Base-by-base conservation (phyloP, 2,888 invertebrate genomes). In the Machimus atricapillus region DNA sequence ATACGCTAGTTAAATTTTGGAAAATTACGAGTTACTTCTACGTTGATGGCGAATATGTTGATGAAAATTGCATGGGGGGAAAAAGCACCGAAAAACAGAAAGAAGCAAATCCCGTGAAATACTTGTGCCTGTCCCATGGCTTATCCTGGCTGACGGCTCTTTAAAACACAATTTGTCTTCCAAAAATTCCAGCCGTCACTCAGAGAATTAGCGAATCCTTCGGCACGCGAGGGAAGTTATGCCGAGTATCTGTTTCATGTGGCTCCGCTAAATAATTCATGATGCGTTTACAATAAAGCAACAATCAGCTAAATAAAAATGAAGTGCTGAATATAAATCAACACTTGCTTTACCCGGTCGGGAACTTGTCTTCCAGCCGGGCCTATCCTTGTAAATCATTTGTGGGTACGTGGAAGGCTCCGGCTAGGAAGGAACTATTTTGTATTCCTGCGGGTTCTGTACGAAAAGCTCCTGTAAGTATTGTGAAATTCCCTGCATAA, bases 291-390 rank as follows among this genome's bases (percentile, higher is more conserved):
- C 76, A 76, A 76, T 76, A 76, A 76, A 76, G 76, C 76, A 76
- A 76, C 76, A 76, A 76, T 76, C 76, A 76, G 76, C 76, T 76
- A 76, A 76, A 76, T 76, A 76, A 76, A 76, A 76, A 76, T 76
- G 76, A 76, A 76, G 76, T 76, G 76, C 76, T 76, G 76, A 76
- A 76, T 76, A 76, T 76, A 76, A 76, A 76, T 76, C 76, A 76
- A 76, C 76, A 76, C 76, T 76, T 76, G 76, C 76, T 76, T 76
- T 76, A 76, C 37, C n/a, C 76, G 76, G n/a, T n/a, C 76, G 19
- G 34, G 66, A 37, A 27, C 19, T 76, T 76, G 40, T 76, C 76
- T 76, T 76, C 37, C 40, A 37, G 40, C 76, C 34, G 40, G 40
- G 76, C 76, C 76, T 76, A 76, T 76, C 76, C 40, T 34, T 76